Percentiles rank a stretch among this genome's conserved stretches.
phyloP scores from a whole-genome alignment of 1,140 invertebrate genomes.

The Fopius arisanus region DNA sequence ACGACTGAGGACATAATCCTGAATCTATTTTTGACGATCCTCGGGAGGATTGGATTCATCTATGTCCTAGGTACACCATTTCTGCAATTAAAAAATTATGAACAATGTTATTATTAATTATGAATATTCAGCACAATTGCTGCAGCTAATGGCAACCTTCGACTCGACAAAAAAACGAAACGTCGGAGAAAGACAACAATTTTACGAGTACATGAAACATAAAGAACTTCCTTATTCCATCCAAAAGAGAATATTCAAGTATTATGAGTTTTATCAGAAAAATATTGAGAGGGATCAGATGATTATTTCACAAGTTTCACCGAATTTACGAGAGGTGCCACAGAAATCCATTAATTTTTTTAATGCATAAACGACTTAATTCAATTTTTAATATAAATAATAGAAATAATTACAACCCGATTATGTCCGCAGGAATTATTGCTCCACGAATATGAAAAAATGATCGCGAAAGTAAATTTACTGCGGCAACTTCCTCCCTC shows the following conservation, averaged over 20 bases:
- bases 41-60: constrained; percentile 52
- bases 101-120: constrained; percentile 5
- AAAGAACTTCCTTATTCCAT: constrained; percentile 49
- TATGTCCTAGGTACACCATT: constrained; percentile 48
- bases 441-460: constrained; percentile 55
- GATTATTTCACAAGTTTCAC: constrained; percentile 61
- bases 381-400: not conserved
- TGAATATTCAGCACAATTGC: constrained; percentile 41
- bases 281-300: constrained; percentile 55
- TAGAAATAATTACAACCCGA: not conserved
- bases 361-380: too few species aligned
- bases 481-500: constrained; percentile 58
- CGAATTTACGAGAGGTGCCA: constrained; percentile 52
- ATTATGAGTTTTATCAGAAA: constrained; percentile 59
- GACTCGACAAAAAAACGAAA: constrained; percentile 42
- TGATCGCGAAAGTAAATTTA: constrained; percentile 61
- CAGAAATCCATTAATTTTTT: not conserved
- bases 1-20: constrained; percentile 52
- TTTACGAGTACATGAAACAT: constrained; percentile 51
- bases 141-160: constrained; percentile 43
- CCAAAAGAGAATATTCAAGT: constrained; percentile 44
- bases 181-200: constrained; percentile 44
- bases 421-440: constrained; percentile 53
- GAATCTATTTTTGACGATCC: constrained; percentile 47
- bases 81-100: not conserved